Conservation (phyloP, 2,113 vertebrate species). For the Oryzias melastigma region DNA sequence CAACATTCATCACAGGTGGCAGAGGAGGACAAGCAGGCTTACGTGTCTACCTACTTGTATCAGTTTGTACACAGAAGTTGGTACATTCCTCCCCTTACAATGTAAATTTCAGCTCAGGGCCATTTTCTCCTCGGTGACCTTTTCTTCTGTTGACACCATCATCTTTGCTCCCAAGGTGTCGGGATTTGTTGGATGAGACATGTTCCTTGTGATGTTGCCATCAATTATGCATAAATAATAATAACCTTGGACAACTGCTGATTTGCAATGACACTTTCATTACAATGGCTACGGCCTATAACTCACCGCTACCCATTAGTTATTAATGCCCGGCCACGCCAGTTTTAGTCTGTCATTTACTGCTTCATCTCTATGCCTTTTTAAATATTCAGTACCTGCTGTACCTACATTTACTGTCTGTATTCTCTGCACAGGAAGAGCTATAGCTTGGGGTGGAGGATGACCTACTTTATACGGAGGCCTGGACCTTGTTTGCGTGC, state of each 20-base stretch:
- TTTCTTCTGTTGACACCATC: slow-evolving; percentile 69
- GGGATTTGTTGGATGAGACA: slow-evolving; percentile 69
- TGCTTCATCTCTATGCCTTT: slow-evolving; percentile 81
- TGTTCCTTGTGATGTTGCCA: slow-evolving; percentile 75
- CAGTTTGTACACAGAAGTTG: slow-evolving; percentile 36
- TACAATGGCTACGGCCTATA: slow-evolving; percentile 79
- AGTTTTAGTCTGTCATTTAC: slow-evolving; percentile 85
- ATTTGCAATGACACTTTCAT: slow-evolving; percentile 87
- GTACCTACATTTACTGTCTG: slow-evolving; percentile 82
- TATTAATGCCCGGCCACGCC: slow-evolving; percentile 81
- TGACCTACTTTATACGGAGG: slow-evolving; percentile 63
- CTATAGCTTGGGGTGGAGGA: slow-evolving; percentile 60
- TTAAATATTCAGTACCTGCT: slow-evolving; percentile 85
- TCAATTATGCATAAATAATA: slow-evolving; percentile 87
- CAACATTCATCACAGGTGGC: not conserved
- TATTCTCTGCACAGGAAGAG: slow-evolving; percentile 63
- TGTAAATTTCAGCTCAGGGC: slow-evolving; percentile 60
- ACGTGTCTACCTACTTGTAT: slow-evolving; percentile 27
- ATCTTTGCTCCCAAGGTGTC: slow-evolving; percentile 69
- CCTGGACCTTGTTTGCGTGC: slow-evolving; percentile 33
- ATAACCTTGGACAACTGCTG: slow-evolving; percentile 83
- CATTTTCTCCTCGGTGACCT: slow-evolving; percentile 67
- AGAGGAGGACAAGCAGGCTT: slow-evolving; percentile 1
- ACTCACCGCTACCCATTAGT: slow-evolving; percentile 80
- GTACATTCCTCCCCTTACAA: slow-evolving; percentile 25